Conservation (phyloP, 2,797 vertebrate genomes). For the Phylloscopus collybita region DNA sequence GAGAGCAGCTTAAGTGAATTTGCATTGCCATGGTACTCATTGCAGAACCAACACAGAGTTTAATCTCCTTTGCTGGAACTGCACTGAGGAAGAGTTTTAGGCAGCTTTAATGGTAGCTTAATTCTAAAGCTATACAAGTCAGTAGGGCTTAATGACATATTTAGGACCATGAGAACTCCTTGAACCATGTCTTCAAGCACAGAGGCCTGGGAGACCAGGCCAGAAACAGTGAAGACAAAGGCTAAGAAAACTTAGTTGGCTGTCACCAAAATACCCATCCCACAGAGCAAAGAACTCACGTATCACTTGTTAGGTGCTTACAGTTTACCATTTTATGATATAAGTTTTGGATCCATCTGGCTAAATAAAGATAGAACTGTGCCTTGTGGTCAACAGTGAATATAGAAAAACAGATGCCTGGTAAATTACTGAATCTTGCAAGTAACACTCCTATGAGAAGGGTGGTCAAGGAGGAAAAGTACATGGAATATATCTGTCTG, state of each 20-base stretch:
- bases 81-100: neutral
- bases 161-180: neutral
- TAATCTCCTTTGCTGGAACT: slow-evolving; percentile 36
- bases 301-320: neutral
- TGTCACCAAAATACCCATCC: neutral
- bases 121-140: slow-evolving; percentile 20
- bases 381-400: neutral
- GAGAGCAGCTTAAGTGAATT: slow-evolving; percentile 28
- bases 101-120: slow-evolving; percentile 25
- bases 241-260: neutral
- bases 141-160: neutral
- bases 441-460: neutral
- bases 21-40: neutral
- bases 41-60: neutral
- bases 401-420: neutral
- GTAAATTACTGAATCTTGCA: neutral
- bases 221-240: neutral
- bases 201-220: neutral
- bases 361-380: neutral
- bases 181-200: neutral
- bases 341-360: neutral
- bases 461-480: neutral
- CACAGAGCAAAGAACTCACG: neutral
- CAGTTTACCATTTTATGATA: neutral
- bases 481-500: neutral